Evolutionary conservation across 37 sponge, comb jelly and placozoan species (phyloP), one percentile per base, ranked within the genome.

Genomic region (Eunapius fragilis): DNA sequence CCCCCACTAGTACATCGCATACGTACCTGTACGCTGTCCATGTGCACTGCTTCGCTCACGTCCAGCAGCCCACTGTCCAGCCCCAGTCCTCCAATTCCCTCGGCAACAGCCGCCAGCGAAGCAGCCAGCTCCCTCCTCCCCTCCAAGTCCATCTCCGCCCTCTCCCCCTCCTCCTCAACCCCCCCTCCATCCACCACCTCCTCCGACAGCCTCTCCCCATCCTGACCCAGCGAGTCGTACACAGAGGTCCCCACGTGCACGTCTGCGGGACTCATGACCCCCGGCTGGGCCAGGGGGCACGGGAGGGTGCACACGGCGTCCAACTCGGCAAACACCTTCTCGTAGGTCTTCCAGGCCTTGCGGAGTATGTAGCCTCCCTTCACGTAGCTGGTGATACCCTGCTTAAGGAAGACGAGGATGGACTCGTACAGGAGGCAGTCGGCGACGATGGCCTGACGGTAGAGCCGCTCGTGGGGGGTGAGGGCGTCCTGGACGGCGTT

Each of bases 321-420:
- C 68, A 78, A 67, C 47, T 91, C 92, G n/a, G 74, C 77, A 71
- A 77, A 85, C 11, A 91, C 69, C 49, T 91, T 90, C 67, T 88
- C 89, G 83, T 97, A 97, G 79, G 84, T 79, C 78, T 97, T 97
- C 89, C 91, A 95, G 3, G 94, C 96, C 82, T 93, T 95, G 6
- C 98, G 91, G 19, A 97, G 47, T 67, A 91, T 80, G 76, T 92
- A 89, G 48, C 98, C 98, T 2, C 96, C 98, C 79, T 97, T 97
- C 32, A 97, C 82, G 72, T 97, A 97, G 83, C 98, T 91, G 24
- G 96, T 85, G 13, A 97, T 31, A 2, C 89, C 87, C 83, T 94
- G 92, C 76, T 85, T 84, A 2, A 92, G 69, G 83, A 97, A 97
- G 35, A 89, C 91, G 30, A 93, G 75, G 28, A 97, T 67, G 2